These are phyloP conservation scores for Cherax destructor DNA, from an alignment of 1,140 invertebrate species.

Conservation along the genomic window DNA sequence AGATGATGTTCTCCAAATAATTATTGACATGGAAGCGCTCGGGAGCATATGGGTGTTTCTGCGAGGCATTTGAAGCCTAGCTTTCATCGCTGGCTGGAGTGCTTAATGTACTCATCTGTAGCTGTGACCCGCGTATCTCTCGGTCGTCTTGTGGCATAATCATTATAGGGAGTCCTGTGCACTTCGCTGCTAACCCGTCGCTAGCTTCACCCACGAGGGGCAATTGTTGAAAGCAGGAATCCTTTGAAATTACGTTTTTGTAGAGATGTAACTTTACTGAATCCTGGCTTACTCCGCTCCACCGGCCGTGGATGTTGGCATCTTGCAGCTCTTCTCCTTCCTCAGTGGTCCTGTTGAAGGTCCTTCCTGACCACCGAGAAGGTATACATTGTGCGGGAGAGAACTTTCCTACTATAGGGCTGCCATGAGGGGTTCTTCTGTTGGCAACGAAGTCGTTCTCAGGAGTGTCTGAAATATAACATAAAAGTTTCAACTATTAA, in stretches of 20 bases:
- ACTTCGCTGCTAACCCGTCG: too few species aligned
- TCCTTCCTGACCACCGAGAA: too few species aligned
- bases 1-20: too few species aligned
- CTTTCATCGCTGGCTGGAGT: slow-evolving; percentile 29
- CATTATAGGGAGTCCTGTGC: neutral
- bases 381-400: neutral
- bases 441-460: neutral
- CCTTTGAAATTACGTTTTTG: too few species aligned
- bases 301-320: neutral
- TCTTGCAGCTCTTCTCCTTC: neutral
- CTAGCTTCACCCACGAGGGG: neutral
- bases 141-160: neutral
- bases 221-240: neutral
- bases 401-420: neutral
- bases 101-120: slow-evolving; percentile 41
- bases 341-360: neutral
- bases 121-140: slow-evolving; percentile 33
- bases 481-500: too few species aligned
- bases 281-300: neutral
- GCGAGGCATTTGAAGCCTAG: neutral
- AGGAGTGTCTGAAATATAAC: neutral
- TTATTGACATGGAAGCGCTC: neutral
- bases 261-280: too few species aligned
- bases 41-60: neutral
- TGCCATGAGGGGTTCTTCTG: slow-evolving; percentile 11